Evolutionary conservation across 2,888 invertebrate species (phyloP).

Genomic region (Lepidocyrtinus sp.): DNA sequence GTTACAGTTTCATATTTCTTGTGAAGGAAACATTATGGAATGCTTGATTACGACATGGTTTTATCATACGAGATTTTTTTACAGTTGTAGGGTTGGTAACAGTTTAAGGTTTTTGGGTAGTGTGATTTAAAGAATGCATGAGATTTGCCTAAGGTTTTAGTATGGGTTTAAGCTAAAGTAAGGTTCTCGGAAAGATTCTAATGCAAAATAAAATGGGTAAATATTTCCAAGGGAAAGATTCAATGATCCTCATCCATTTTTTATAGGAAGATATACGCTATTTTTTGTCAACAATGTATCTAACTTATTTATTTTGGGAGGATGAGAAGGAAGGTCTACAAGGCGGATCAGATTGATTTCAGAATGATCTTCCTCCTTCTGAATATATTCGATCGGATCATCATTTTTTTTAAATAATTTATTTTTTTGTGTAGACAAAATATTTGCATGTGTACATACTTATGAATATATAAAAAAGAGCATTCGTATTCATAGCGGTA

Average conservation of each 20-base stretch:
- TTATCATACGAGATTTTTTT: neutral
- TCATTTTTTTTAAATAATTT: neutral
- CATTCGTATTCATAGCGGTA: no score
- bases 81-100: no score
- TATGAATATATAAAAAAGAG: neutral
- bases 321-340: neutral
- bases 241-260: constrained; percentile 39
- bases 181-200: neutral
- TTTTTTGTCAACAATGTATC: constrained; percentile 19
- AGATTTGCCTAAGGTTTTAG: neutral
- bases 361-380: neutral
- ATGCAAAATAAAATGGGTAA: neutral
- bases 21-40: no score
- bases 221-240: constrained; percentile 17
- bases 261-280: neutral
- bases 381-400: neutral
- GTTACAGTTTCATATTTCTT: no score
- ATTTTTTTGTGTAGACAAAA: neutral
- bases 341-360: no score
- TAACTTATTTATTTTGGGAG: neutral
- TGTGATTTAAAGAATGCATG: constrained; percentile 5
- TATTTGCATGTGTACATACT: neutral
- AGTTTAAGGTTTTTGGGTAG: neutral
- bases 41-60: neutral
- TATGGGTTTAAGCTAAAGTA: neutral